A percentile compares a stretch with the other conserved stretches of the same genome.
These are phyloP conservation scores for Ochropleura leucogaster DNA, from an alignment of 2,888 invertebrate genomes.

Conservation along the genomic window DNA sequence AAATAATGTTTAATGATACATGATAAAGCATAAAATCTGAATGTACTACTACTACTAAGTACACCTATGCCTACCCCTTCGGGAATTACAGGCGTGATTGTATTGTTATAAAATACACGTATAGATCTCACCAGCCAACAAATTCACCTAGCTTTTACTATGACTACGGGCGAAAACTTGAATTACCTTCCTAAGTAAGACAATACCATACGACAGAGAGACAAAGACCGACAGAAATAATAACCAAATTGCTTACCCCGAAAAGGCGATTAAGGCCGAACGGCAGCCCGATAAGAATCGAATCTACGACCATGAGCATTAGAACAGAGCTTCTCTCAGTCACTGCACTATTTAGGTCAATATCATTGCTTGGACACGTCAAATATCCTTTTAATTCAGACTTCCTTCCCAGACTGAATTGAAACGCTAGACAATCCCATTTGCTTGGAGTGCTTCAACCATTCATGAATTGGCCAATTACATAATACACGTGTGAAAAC, in stretches of 20 bases:
- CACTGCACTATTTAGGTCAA: constrained; percentile 45
- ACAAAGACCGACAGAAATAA: constrained; percentile 1
- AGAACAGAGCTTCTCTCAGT: neutral
- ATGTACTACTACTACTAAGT: too few relatives aligned
- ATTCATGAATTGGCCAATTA: constrained; percentile 45
- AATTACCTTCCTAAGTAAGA: neutral
- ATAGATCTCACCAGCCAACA: neutral
- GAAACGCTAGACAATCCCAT: constrained; percentile 58
- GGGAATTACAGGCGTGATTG: too few relatives aligned
- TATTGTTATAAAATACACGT: too few relatives aligned
- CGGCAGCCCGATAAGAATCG: constrained; percentile 29
- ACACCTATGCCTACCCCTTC: too few relatives aligned
- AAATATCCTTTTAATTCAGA: constrained; percentile 36
- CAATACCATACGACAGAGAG: neutral
- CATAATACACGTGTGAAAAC: constrained; percentile 54
- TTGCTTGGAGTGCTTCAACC: constrained; percentile 36
- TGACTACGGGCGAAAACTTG: neutral
- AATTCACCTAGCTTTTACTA: neutral
- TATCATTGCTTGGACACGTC: constrained; percentile 10
- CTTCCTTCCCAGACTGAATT: constrained; percentile 57
- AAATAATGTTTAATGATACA: too few relatives aligned
- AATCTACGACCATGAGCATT: constrained; percentile 16
- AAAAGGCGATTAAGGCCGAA: constrained; percentile 29
- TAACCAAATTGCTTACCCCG: constrained; percentile 24
- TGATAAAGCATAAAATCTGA: too few relatives aligned